Conservation (phyloP, 2,888 invertebrate species). For the Lobophora halterata region DNA sequence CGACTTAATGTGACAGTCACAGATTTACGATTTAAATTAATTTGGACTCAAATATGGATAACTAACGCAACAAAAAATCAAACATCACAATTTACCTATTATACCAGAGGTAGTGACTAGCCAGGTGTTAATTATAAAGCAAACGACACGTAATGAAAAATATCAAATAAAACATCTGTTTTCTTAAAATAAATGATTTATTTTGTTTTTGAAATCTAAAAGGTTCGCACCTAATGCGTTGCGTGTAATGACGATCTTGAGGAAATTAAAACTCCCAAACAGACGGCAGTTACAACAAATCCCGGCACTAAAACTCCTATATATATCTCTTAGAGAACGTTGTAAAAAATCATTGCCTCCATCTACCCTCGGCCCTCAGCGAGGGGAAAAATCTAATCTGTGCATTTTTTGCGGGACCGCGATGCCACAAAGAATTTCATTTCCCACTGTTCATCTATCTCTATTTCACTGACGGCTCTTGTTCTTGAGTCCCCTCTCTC, state of each 20-base stretch:
- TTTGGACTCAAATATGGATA: too few species aligned
- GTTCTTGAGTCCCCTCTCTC: slow-evolving; percentile 67
- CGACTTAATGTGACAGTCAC: slow-evolving; percentile 49
- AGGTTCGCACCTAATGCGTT: slow-evolving; percentile 16
- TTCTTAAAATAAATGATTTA: too few species aligned
- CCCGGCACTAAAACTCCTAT: slow-evolving; percentile 77
- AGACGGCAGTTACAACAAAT: slow-evolving; percentile 77
- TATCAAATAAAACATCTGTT: too few species aligned
- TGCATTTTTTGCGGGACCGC: slow-evolving; percentile 82
- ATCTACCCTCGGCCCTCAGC: slow-evolving; percentile 72
- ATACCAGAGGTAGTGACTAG: too few species aligned
- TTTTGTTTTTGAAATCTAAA: too few species aligned
- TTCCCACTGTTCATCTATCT: slow-evolving; percentile 82
- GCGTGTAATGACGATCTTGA: slow-evolving; percentile 41
- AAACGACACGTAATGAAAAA: too few species aligned
- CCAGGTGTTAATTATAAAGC: too few species aligned
- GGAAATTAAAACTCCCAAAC: slow-evolving; percentile 79
- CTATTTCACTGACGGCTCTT: slow-evolving; percentile 81
- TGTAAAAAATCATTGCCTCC: slow-evolving; percentile 81
- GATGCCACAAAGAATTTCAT: slow-evolving; percentile 82
- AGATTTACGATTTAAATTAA: slow-evolving; percentile 37
- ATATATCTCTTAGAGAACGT: slow-evolving; percentile 74
- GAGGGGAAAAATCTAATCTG: slow-evolving; percentile 81
- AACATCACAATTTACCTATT: too few species aligned
- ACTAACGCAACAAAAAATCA: too few species aligned